These are phyloP conservation scores for Maniola jurtina DNA, from an alignment of 1,140 invertebrate species.

Conservation along the genomic window DNA sequence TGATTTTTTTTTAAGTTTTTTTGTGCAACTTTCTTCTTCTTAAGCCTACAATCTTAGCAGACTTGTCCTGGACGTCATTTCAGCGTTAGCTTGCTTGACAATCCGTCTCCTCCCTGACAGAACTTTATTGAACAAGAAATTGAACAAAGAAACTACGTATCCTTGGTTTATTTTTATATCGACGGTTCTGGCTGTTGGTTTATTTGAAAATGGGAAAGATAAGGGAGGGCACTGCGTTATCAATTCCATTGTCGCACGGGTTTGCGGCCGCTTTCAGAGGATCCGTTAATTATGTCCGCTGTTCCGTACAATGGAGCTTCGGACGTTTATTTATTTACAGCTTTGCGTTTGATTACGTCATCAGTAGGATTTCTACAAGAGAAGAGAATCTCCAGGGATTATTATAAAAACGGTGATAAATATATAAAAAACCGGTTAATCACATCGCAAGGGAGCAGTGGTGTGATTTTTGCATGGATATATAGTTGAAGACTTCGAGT, in stretches of 20 bases:
- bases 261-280: conserved; percentile 1
- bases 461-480: too few relatives aligned
- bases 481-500: too few relatives aligned
- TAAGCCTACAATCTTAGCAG: too few relatives aligned
- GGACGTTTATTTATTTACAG: conserved; percentile 1
- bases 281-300: conserved; percentile 4
- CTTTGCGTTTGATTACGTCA: not conserved
- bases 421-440: too few relatives aligned
- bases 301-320: not conserved
- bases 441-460: too few relatives aligned
- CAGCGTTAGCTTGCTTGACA: too few relatives aligned
- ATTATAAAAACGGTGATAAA: too few relatives aligned
- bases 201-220: conserved; percentile 5
- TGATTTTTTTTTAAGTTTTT: too few relatives aligned
- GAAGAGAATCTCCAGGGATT: not conserved
- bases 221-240: conserved; percentile 21
- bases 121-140: too few relatives aligned
- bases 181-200: not conserved
- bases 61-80: too few relatives aligned
- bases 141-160: not conserved
- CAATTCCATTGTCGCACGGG: conserved; percentile 25
- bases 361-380: not conserved
- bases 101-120: too few relatives aligned
- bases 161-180: not conserved
- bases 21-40: too few relatives aligned